Conservation (phyloP, 2,113 vertebrate genomes). For the Melanotaenia duboulayi region DNA sequence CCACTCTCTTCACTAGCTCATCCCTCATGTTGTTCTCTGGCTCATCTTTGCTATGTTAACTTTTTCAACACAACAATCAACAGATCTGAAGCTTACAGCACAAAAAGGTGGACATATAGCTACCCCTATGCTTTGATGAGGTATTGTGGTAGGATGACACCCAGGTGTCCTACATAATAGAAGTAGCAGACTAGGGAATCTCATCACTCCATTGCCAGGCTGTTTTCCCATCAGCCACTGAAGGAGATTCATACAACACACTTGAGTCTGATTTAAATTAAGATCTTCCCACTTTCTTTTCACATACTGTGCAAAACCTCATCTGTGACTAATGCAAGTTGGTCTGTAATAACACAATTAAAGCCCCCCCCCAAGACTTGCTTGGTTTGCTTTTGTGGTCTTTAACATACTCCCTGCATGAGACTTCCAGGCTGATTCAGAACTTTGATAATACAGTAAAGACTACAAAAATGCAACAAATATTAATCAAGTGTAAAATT, state of each 20-base stretch:
- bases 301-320: constrained; percentile 23
- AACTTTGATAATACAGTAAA: constrained; percentile 19
- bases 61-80: constrained; percentile 9
- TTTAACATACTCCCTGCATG: constrained; percentile 10
- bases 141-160: constrained; percentile 7
- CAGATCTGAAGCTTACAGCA: background rate
- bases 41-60: constrained; percentile 9
- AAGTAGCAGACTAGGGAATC: background rate
- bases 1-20: constrained; percentile 16
- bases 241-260: background rate
- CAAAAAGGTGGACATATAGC: constrained; percentile 6
- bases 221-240: constrained; percentile 19
- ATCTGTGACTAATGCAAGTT: constrained; percentile 32
- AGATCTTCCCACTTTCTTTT: constrained; percentile 3
- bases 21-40: constrained; percentile 23
- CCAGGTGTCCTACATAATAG: constrained; percentile 29
- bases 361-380: constrained; percentile 8
- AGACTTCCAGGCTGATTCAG: constrained; percentile 13
- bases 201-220: constrained; percentile 8
- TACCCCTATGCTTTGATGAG: background rate
- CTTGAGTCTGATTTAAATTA: background rate
- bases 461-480: background rate
- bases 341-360: constrained; percentile 34
- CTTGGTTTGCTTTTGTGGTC: background rate
- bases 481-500: too few species aligned